Evolutionary conservation across 2,888 invertebrate species (phyloP), one percentile per base, ranked within the genome.

Genomic region (Cerastis leucographa): DNA sequence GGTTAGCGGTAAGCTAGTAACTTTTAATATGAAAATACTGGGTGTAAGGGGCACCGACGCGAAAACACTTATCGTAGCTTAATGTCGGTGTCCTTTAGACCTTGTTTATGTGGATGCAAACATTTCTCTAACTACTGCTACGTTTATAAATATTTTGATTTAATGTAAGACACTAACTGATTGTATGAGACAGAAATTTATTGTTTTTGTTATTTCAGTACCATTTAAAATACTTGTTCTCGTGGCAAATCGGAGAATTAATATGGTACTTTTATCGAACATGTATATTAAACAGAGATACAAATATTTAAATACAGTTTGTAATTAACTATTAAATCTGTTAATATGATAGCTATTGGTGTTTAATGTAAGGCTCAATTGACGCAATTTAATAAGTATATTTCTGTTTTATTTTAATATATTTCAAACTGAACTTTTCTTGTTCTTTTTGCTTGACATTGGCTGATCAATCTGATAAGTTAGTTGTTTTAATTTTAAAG

Each of bases 341-440:
- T 73, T 85, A 85, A 81, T 85, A 85, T 54, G 62, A 68, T 67
- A 81, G 44, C 72, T 81, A 71, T 68, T 70, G 78, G 74, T 83
- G 69, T 78, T 82, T 65, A 22, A 17, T 70, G 22, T 66, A 85
- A 83, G 67, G 79, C 70, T 75, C 64, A 86, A 84, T 85, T 84
- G 83, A 84, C 84, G 67, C 69, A 54, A 72, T 49, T 69, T 49
- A 66, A 35, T 77, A 35, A 2, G 12, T 51, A 70, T 9, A 66
- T 67, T 29, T 46, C 42, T 35, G 35, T 35, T 40, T 59, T 35
- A 56, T 42, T 68, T 29, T 44, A 19, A 40, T 70, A 29, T 72
- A 29, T 72, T 83, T 68, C 69, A 22, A 72, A 66, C n/a, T 14
- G 42, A 54, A 25, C 29, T 54, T 7, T 25, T 64, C 46, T n/a